Percentiles rank a stretch among this genome's conserved stretches.
Conservation (phyloP, 2,113 vertebrate species). For the Philantomba maxwellii region DNA sequence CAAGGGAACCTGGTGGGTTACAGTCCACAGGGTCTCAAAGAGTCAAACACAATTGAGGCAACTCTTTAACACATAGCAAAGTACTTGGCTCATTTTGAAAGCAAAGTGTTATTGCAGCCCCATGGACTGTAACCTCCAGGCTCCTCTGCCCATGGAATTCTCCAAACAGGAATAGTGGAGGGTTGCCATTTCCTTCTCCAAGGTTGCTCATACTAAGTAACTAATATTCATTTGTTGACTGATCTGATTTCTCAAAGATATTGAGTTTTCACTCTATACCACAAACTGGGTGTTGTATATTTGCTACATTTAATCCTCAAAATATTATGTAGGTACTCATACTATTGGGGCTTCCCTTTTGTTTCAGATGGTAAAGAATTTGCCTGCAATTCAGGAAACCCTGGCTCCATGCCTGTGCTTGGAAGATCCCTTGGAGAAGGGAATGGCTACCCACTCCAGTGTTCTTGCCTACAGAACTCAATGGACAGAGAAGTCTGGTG, state of each 20-base stretch:
- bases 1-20: background rate
- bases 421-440: background rate
- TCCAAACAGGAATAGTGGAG: background rate
- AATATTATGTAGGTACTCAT: background rate
- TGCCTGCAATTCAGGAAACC: background rate
- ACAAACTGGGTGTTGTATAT: background rate
- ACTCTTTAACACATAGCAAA: background rate
- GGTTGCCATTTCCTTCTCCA: background rate
- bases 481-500: background rate
- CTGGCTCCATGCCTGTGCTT: background rate
- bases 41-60: rapidly evolving
- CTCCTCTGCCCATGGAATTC: background rate
- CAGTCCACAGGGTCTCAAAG: background rate
- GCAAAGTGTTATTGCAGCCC: background rate
- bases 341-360: background rate
- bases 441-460: background rate
- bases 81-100: background rate
- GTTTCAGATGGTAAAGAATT: background rate
- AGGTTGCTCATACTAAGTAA: background rate
- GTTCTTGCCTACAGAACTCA: background rate
- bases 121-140: background rate
- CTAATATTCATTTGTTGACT: background rate
- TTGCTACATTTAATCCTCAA: background rate
- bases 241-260: background rate
- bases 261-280: background rate